Conservation (phyloP, 1,140 invertebrate species). For the Chlorops oryzae region DNA sequence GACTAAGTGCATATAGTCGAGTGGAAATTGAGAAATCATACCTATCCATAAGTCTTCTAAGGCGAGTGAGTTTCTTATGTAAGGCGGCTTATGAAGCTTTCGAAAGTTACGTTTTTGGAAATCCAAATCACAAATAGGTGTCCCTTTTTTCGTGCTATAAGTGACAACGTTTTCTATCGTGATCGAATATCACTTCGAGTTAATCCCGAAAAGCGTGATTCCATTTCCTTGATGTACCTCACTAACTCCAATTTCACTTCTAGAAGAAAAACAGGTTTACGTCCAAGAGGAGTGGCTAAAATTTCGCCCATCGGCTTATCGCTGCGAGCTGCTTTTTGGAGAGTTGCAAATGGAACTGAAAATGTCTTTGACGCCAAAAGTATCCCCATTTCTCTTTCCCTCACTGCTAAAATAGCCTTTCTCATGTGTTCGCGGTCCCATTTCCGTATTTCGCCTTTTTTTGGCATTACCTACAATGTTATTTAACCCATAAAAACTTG, state of each 20-base stretch:
- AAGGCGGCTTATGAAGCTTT: no score
- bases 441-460: no score
- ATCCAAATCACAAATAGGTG: no score
- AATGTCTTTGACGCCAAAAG: neutral
- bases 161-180: no score
- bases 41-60: no score
- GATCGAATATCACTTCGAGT: neutral
- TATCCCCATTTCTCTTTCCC: neutral
- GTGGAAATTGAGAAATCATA: no score
- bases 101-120: no score
- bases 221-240: neutral
- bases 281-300: neutral
- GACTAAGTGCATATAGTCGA: no score
- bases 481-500: no score
- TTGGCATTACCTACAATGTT: no score
- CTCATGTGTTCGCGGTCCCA: neutral
- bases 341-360: neutral
- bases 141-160: no score
- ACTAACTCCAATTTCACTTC: neutral
- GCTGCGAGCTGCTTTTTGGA: neutral
- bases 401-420: neutral
- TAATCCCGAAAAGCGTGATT: neutral
- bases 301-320: neutral
- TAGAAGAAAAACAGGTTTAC: neutral
- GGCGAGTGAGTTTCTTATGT: no score